These are phyloP conservation scores for Tachystola acroxantha DNA, from an alignment of 2,888 invertebrate species.

Conservation along the genomic window DNA sequence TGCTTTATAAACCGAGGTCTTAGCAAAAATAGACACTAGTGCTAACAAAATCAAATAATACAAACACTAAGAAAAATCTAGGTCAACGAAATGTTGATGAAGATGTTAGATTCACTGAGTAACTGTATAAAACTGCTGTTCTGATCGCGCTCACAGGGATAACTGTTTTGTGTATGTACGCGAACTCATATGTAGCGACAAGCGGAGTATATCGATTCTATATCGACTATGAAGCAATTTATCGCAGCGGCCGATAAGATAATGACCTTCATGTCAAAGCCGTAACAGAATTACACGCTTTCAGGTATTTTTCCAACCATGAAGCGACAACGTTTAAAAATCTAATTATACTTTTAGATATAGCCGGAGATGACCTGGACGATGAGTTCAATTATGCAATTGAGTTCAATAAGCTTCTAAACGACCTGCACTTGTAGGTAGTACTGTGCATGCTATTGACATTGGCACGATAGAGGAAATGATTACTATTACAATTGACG, in stretches of 20 bases:
- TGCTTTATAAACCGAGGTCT: neutral
- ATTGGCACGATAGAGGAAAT: slow-evolving; percentile 36
- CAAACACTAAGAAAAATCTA: neutral
- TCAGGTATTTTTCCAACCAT: slow-evolving; percentile 28
- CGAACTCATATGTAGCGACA: slow-evolving; percentile 37
- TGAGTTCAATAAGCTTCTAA: slow-evolving; percentile 33
- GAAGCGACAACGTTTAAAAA: neutral
- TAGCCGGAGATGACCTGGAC: slow-evolving; percentile 10
- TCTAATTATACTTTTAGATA: neutral
- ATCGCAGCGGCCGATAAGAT: slow-evolving; percentile 67
- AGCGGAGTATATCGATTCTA: slow-evolving; percentile 55
- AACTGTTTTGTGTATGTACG: slow-evolving; percentile 60
- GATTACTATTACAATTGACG: slow-evolving; percentile 13
- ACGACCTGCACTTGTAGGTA: slow-evolving; percentile 4
- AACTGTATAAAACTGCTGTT: slow-evolving; percentile 7
- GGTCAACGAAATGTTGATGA: slow-evolving; percentile 1
- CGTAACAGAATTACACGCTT: slow-evolving; percentile 29
- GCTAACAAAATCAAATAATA: neutral
- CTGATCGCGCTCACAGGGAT: slow-evolving; percentile 25
- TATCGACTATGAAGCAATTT: slow-evolving; percentile 65
- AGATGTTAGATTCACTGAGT: slow-evolving; percentile 1
- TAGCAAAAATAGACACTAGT: neutral
- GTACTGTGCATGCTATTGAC: slow-evolving; percentile 34
- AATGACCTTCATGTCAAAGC: slow-evolving; percentile 32
- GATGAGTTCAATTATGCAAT: slow-evolving; percentile 18